phyloP scores from a whole-genome alignment of 2,888 invertebrate species.

The Cosmopolites sordidus region DNA sequence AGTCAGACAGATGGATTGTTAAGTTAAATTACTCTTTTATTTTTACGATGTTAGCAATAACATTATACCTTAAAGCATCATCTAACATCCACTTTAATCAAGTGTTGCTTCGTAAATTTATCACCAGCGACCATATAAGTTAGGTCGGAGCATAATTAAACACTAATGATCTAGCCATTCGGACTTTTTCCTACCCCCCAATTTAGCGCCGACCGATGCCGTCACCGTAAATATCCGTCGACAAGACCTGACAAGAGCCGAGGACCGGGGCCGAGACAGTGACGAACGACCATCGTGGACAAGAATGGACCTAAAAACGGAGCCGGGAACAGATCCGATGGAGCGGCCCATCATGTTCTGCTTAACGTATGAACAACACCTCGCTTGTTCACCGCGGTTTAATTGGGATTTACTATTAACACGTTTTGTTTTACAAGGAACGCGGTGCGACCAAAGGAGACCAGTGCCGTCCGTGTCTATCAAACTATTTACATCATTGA shows the following conservation, averaged over 20 bases:
- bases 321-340: slow-evolving; percentile 8
- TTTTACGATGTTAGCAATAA: too few species aligned
- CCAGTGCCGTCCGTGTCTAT: slow-evolving; percentile 21
- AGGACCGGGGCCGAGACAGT: slow-evolving; percentile 17
- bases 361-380: slow-evolving; percentile 28
- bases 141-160: too few species aligned
- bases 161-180: too few species aligned
- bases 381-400: slow-evolving; percentile 26
- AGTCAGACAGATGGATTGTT: too few species aligned
- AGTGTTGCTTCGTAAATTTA: too few species aligned
- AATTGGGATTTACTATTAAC: slow-evolving; percentile 29
- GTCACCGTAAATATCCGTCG: slow-evolving; percentile 23
- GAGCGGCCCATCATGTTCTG: slow-evolving; percentile 17
- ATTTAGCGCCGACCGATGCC: slow-evolving; percentile 13
- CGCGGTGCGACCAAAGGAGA: slow-evolving; percentile 17
- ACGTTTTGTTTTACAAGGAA: slow-evolving; percentile 24
- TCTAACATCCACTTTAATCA: too few species aligned
- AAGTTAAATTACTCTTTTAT: too few species aligned
- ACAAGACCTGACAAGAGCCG: slow-evolving; percentile 23
- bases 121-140: too few species aligned
- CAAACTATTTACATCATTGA: too few species aligned
- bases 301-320: slow-evolving; percentile 23
- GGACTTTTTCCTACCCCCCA: slow-evolving; percentile 1
- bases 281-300: slow-evolving; percentile 21
- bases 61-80: too few species aligned